Conservation (phyloP, 2,113 vertebrate genomes). For the Camarhynchus parvulus region DNA sequence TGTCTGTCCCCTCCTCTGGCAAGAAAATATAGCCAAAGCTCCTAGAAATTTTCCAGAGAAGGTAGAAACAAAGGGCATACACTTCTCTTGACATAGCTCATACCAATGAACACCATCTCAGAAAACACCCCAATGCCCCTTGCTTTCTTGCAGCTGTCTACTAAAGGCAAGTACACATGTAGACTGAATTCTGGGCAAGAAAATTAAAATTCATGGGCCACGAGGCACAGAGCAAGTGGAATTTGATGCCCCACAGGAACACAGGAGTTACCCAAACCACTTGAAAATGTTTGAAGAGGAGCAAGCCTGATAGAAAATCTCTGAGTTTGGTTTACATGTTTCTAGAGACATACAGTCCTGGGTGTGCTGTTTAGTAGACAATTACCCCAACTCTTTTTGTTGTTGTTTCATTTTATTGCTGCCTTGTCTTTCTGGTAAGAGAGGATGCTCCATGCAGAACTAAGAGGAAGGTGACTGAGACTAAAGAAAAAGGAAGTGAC, state of each 20-base stretch:
- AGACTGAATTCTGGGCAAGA: background rate
- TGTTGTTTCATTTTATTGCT: background rate
- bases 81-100: background rate
- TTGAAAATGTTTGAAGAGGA: background rate
- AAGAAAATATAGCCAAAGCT: background rate
- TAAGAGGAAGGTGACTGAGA: background rate
- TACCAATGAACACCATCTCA: background rate
- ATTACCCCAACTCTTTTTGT: background rate
- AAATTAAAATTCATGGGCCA: background rate
- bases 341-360: background rate
- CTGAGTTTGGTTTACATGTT: background rate
- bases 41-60: background rate
- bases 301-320: background rate
- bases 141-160: background rate
- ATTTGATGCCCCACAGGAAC: background rate
- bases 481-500: background rate
- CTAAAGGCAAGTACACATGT: background rate
- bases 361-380: background rate
- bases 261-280: rapidly evolving
- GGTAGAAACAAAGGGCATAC: background rate
- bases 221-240: background rate
- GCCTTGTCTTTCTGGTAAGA: background rate
- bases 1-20: background rate
- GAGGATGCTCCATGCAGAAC: background rate
- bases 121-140: background rate